A percentile compares a stretch with the other conserved stretches of the same genome.
phyloP scores from a whole-genome alignment of 2,113 vertebrate species.

The Tragelaphus imberbis region DNA sequence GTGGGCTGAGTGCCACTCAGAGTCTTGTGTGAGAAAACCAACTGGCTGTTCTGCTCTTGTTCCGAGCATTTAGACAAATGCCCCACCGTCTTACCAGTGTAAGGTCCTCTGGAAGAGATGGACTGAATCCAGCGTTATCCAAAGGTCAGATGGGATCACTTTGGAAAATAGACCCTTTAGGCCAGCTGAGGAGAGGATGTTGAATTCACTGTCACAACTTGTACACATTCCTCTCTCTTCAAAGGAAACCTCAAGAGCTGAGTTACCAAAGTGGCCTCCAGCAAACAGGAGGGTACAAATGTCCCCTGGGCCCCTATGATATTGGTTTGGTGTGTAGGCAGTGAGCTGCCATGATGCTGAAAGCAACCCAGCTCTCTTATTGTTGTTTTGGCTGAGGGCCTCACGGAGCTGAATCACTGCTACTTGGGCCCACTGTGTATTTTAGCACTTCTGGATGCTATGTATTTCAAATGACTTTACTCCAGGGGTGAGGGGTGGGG shows the following conservation, averaged over 20 bases:
- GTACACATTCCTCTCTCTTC: slow-evolving; percentile 15
- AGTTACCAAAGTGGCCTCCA: slow-evolving; percentile 10
- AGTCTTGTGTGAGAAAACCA: background rate
- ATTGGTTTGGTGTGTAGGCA: slow-evolving; percentile 53
- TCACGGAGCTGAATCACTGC: slow-evolving; percentile 63
- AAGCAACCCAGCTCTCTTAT: slow-evolving; percentile 62
- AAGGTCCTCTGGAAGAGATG: background rate
- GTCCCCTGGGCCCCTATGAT: background rate
- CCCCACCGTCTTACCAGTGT: background rate
- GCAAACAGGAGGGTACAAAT: slow-evolving; percentile 15
- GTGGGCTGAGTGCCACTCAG: background rate
- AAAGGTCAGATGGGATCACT: background rate
- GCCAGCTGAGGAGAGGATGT: background rate
- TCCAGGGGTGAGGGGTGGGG: slow-evolving; percentile 36
- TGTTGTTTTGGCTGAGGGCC: slow-evolving; percentile 54
- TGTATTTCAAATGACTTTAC: slow-evolving; percentile 77
- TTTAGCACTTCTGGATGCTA: slow-evolving; percentile 69
- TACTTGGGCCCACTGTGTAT: slow-evolving; percentile 58
- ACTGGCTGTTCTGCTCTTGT: background rate
- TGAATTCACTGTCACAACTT: slow-evolving; percentile 58
- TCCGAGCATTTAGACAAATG: background rate
- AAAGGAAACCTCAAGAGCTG: slow-evolving; percentile 50
- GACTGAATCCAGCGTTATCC: background rate
- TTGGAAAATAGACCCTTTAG: background rate
- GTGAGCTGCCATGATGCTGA: slow-evolving; percentile 43